Conservation (phyloP, 2,797 vertebrate species). For the Spizella passerina region DNA sequence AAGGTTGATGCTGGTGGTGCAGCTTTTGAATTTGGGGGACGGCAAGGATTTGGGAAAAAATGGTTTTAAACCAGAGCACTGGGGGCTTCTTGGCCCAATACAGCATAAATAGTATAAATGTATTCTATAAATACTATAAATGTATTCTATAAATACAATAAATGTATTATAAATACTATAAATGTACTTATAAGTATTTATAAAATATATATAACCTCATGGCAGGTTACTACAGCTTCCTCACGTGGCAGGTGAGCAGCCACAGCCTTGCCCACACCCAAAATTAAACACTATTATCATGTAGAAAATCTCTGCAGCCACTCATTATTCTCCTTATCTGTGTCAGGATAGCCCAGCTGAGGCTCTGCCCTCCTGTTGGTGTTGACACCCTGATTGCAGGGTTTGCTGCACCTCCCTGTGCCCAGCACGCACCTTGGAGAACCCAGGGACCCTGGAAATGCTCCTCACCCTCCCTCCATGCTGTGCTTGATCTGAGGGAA, state of each 20-base stretch:
- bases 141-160: no score
- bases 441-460: rapidly evolving
- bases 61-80: no score
- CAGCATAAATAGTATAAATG: no score
- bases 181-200: no score
- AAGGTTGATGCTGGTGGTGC: no score
- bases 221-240: not conserved
- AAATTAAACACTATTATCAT: not conserved
- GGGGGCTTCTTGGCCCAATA: no score
- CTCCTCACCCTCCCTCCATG: not conserved
- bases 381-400: not conserved
- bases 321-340: not conserved
- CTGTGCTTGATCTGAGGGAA: no score
- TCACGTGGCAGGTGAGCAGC: not conserved
- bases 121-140: no score
- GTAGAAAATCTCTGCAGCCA: not conserved
- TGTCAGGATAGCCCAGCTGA: not conserved
- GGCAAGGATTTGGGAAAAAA: no score
- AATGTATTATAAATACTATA: no score
- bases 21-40: not conserved
- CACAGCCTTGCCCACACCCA: not conserved
- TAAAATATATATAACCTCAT: no score
- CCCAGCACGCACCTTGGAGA: not conserved
- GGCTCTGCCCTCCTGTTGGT: not conserved
- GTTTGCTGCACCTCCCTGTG: not conserved